Evolutionary conservation across 2,888 invertebrate genomes (phyloP).

Genomic region (Pimpla rufipes): DNA sequence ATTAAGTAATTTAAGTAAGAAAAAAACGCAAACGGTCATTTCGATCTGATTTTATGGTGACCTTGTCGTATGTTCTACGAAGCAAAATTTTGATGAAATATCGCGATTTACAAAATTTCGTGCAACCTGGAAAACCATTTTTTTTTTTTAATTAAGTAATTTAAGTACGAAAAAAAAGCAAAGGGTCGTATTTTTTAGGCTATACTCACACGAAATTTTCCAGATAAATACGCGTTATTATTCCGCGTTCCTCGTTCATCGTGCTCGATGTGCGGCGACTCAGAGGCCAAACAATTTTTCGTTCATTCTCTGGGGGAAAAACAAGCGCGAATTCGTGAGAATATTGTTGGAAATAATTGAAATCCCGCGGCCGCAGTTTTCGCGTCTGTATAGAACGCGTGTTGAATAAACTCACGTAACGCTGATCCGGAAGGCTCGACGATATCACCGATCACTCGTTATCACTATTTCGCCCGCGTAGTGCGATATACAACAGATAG

Average conservation of each 20-base stretch:
- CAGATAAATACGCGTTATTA: constrained; percentile 76
- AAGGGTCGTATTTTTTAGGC: background rate
- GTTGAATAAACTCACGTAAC: background rate
- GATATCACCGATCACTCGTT: background rate
- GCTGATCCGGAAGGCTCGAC: background rate
- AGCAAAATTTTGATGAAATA: too few relatives aligned
- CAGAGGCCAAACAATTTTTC: background rate
- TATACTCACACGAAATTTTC: constrained; percentile 81
- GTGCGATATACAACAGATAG: too few relatives aligned
- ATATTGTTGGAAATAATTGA: background rate
- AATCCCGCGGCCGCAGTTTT: background rate
- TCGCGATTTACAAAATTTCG: too few relatives aligned
- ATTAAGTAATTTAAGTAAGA: too few relatives aligned
- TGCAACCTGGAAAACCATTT: constrained; percentile 34
- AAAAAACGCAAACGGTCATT: too few relatives aligned
- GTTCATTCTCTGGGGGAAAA: background rate
- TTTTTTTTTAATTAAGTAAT: constrained; percentile 4
- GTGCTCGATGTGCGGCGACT: background rate
- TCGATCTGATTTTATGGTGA: constrained; percentile 90
- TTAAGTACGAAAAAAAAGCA: constrained; percentile 9
- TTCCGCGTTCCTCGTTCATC: constrained; percentile 70
- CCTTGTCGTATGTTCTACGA: constrained; percentile 91
- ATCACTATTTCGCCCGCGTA: too few relatives aligned
- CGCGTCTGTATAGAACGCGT: background rate
- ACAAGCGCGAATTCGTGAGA: background rate